Evolutionary conservation across 2,113 vertebrate genomes (phyloP).

Genomic region (Myodes glareolus): DNA sequence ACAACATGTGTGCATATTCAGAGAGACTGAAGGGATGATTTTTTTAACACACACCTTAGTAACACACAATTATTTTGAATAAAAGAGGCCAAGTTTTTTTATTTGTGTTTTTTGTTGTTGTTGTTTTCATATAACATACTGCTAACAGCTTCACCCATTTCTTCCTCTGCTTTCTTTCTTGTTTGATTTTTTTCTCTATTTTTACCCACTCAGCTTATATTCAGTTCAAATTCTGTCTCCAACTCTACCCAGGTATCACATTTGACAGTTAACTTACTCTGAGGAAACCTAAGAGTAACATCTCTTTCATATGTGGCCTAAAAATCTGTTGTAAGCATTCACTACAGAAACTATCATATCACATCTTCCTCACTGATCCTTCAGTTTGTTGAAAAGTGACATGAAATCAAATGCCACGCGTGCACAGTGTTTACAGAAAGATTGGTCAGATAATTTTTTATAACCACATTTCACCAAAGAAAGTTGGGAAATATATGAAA

Average conservation of each 20-base stretch:
- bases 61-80: background rate
- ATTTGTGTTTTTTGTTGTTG: background rate
- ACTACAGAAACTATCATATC: background rate
- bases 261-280: background rate
- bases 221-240: background rate
- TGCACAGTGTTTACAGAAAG: background rate
- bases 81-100: background rate
- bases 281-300: background rate
- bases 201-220: background rate
- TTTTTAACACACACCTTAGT: background rate
- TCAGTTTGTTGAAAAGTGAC: background rate
- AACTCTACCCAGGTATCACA: background rate
- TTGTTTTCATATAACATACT: background rate
- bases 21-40: background rate
- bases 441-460: background rate
- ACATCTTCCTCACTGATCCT: background rate
- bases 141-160: background rate
- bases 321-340: background rate
- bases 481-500: background rate
- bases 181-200: background rate
- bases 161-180: background rate
- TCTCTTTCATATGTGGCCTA: background rate
- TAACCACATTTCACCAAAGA: background rate
- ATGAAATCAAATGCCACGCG: background rate
- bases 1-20: background rate